Base-by-base conservation (phyloP, 2,113 vertebrate species). In the Perca flavescens region DNA sequence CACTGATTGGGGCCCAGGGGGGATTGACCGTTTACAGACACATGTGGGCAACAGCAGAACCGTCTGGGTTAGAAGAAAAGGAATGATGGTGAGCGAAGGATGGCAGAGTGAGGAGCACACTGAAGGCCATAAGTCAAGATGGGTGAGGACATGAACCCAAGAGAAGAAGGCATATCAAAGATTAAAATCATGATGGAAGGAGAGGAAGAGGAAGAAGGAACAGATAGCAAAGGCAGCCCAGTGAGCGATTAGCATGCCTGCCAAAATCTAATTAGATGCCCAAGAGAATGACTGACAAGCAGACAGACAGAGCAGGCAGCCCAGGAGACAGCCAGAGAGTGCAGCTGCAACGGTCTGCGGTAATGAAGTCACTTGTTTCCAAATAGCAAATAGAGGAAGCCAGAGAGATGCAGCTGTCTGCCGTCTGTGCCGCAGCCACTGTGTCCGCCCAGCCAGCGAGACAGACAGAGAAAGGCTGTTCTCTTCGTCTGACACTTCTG, bases 331-430 rank as follows among this genome's bases (percentile, higher is more conserved):
- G 92, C 73, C 82, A 86, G 80, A 82, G 83, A 87, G 87, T 82
- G 82, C 88, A 89, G 93, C 88, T 92, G 92, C 87, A 79, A 89
- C 73, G 79, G 77, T 90, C 89, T 91, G 91, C 67, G 91, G 92
- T 94, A 88, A 93, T 95, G 93, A 95, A 95, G 91, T 95, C 94
- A 94, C 91, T 84, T 89, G 80, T 92, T 90, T 94, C 87, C 90
- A 93, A 93, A 94, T 90, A 94, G 93, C 82, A 91, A 89, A 92
- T 61, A 92, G 84, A 90, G 89, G 89, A 93, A 93, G 88, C 87
- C 70, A 83, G 86, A 89, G 83, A 91, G 86, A 88, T 91, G 90
- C 94, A 94, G 93, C 92, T 93, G 95, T 95, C 91, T 92, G 90
- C 86, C 75, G 89, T 94, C 94, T 94, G 92, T 82, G 92, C 87